Base-by-base conservation (phyloP, 2,888 invertebrate species). In the Drosophila demipolita region DNA sequence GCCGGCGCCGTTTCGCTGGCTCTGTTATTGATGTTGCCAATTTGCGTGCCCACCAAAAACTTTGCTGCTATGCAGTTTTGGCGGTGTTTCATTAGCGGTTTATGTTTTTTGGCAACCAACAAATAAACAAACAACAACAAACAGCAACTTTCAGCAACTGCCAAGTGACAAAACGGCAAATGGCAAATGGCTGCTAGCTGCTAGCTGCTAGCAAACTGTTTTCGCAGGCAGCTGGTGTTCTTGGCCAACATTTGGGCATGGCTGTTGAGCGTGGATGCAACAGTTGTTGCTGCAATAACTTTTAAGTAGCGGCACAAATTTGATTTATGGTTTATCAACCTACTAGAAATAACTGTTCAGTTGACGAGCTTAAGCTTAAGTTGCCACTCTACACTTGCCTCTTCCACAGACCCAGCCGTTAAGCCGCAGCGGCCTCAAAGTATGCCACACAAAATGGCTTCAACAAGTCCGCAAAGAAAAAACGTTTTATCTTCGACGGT, bases 61-160 rank as follows among this genome's bases (percentile, higher is more conserved):
- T 89, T 89, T 75, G 73, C 57, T 63, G 26, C 40, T 29, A 11
- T 29, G 7, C 50, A 50, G n/a, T 50, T 67, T 83, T 72, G 80
- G 58, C 79, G 74, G 80, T 65, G 65, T 86, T 86, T 89, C 88
- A 87, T 89, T 89, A 87, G 90, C 85, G 88, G 88, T 80, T 42
- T n/a, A 29, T 57, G 29, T 45, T 45, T 57, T 57, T 40, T 57
- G 38, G 9, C 20, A 29, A 40, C 3, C 9, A 57, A 40, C 57
- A 48, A 8, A 26, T 15, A n/a, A n/a, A 17, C 23, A 17, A 17
- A 8, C 29, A 50, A 50, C 50, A 49, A 49, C 49, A 17, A 17
- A 8, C 49, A 50, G 32, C 32, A 55, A 38, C 36, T 38, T 49
- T 26, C 26, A 26, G 17, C 38, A 55, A 38, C 26, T 29, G 15